phyloP scores from a whole-genome alignment of 2,797 vertebrate genomes.

The Chiloscyllium punctatum region DNA sequence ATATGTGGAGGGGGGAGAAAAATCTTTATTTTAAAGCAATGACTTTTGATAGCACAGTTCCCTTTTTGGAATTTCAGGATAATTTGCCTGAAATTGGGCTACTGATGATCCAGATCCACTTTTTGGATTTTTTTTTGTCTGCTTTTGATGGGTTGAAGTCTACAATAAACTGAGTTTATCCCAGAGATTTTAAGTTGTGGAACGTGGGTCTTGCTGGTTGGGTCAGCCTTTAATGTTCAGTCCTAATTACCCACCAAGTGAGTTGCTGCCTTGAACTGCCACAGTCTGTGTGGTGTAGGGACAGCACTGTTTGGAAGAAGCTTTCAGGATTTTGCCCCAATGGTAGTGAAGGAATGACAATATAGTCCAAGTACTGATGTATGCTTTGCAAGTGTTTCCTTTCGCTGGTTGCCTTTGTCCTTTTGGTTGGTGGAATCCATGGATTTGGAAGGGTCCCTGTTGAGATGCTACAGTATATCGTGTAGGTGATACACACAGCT shows the following conservation, averaged over 20 bases:
- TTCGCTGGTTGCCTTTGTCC: not conserved
- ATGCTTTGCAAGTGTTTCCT: not conserved
- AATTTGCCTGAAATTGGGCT: not conserved
- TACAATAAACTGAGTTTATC: no score
- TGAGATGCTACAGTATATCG: not conserved
- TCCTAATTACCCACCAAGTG: no score
- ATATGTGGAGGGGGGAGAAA: not conserved
- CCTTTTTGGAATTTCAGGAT: not conserved
- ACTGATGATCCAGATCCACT: not conserved
- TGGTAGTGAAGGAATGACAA: not conserved
- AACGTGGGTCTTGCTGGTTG: no score
- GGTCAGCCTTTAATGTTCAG: no score
- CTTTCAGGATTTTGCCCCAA: not conserved
- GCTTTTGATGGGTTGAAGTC: no score
- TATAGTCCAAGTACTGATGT: not conserved
- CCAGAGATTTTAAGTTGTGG: no score
- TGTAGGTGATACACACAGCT: not conserved
- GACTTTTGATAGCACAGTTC: not conserved
- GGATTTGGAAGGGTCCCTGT: not conserved
- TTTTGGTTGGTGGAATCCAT: not conserved
- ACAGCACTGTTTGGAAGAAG: not conserved
- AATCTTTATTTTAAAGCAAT: not conserved
- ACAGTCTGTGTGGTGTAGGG: no score
- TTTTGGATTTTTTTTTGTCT: no score
- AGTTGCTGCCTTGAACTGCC: not conserved